phyloP scores from a whole-genome alignment of 2,113 vertebrate genomes.

The Dipodomys merriami region DNA sequence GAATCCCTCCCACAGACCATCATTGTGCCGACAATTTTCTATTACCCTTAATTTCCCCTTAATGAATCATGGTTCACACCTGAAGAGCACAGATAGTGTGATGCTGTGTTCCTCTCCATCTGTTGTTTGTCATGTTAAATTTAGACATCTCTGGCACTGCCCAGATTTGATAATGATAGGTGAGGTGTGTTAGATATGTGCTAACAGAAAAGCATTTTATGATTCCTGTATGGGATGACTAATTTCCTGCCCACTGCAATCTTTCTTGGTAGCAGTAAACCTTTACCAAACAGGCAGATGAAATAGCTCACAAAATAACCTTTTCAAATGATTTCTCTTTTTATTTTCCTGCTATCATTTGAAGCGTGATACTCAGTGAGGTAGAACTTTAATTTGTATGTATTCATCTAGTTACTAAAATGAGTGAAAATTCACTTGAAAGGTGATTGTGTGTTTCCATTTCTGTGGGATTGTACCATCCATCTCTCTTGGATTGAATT shows the following conservation, averaged over 20 bases:
- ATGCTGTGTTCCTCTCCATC: constrained; percentile 50
- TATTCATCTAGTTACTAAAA: constrained; percentile 43
- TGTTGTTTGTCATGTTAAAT: constrained; percentile 72
- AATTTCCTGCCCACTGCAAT: constrained; percentile 58
- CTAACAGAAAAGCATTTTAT: constrained; percentile 57
- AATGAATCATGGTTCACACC: constrained; percentile 58
- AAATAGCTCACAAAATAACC: constrained; percentile 57
- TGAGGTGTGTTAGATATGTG: neutral
- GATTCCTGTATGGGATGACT: constrained; percentile 30
- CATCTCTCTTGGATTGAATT: neutral
- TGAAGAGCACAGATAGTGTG: neutral
- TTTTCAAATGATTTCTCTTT: constrained; percentile 60
- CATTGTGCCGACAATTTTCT: neutral
- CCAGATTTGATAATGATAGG: constrained; percentile 47
- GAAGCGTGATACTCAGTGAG: constrained; percentile 6
- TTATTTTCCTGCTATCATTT: constrained; percentile 7
- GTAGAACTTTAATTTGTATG: constrained; percentile 54
- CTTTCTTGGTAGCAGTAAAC: constrained; percentile 28
- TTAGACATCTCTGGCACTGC: constrained; percentile 58
- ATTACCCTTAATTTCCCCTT: constrained; percentile 19
- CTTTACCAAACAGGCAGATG: constrained; percentile 32
- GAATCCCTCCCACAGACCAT: neutral
- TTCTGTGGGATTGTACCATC: neutral
- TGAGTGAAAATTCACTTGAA: neutral
- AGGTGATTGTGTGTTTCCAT: neutral